Evolutionary conservation across 2,113 vertebrate species (phyloP).

Genomic region (Heliornis fulica): DNA sequence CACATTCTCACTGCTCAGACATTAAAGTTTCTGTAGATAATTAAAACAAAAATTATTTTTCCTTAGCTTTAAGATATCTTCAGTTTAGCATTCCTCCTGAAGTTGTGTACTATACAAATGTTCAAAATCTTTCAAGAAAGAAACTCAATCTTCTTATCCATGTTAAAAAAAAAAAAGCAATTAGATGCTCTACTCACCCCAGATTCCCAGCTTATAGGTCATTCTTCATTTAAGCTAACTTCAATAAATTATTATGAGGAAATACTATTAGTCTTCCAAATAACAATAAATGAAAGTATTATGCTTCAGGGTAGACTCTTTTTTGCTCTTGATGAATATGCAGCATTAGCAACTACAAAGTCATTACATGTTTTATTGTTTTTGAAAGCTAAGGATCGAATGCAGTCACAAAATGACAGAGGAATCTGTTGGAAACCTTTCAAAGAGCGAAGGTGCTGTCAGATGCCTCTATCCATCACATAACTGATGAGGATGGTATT

Average conservation of each 20-base stretch:
- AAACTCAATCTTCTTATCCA: background rate
- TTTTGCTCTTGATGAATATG: slow-evolving; percentile 15
- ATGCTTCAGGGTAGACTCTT: background rate
- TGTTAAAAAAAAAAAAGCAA: background rate
- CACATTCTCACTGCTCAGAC: background rate
- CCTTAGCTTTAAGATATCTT: background rate
- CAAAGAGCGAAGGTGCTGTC: background rate
- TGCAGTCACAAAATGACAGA: background rate
- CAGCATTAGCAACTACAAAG: background rate
- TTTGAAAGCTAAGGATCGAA: slow-evolving; percentile 39
- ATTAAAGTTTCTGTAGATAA: background rate
- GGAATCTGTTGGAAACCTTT: slow-evolving; percentile 3
- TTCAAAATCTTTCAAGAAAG: background rate
- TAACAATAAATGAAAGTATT: slow-evolving; percentile 41
- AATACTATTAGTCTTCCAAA: slow-evolving; percentile 3
- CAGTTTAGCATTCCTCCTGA: background rate
- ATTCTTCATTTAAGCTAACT: slow-evolving; percentile 1
- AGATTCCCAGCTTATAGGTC: background rate
- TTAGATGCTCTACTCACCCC: background rate
- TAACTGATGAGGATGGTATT: slow-evolving; percentile 3
- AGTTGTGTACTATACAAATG: background rate
- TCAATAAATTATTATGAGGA: slow-evolving; percentile 24
- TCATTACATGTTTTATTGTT: slow-evolving; percentile 33
- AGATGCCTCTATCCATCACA: slow-evolving; percentile 4
- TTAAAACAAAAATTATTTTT: background rate